Evolutionary conservation across 2,888 invertebrate species (phyloP).

Genomic region (Tetrapedia diversipes): DNA sequence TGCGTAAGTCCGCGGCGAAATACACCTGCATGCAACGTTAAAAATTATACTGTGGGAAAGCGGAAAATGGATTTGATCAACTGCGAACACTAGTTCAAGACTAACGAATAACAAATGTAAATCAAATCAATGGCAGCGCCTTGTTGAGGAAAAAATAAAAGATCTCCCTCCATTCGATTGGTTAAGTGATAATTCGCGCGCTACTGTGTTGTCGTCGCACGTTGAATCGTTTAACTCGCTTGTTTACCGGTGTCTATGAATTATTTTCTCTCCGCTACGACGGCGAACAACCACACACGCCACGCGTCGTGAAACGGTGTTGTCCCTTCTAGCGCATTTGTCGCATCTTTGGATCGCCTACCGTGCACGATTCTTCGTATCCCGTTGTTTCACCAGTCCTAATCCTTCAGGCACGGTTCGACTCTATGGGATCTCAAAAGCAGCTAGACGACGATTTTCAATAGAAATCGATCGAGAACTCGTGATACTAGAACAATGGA

Average conservation of each 20-base stretch:
- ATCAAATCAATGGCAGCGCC: too few species aligned
- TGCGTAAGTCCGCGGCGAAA: too few species aligned
- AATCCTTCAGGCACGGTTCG: background rate
- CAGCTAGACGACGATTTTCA: background rate
- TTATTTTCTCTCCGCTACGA: too few species aligned
- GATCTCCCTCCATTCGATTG: too few species aligned
- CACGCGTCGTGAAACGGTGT: background rate
- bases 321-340: background rate
- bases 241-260: slow-evolving; percentile 12
- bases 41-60: too few species aligned
- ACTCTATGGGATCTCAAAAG: background rate
- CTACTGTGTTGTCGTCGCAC: background rate
- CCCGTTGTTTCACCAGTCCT: background rate
- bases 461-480: slow-evolving; percentile 10
- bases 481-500: background rate
- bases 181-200: too few species aligned
- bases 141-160: too few species aligned
- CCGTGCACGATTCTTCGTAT: background rate
- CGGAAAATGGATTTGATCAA: too few species aligned
- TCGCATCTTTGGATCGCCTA: background rate
- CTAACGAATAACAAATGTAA: too few species aligned
- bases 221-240: slow-evolving; percentile 19
- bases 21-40: too few species aligned
- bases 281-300: background rate
- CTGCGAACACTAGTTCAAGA: too few species aligned